Base-by-base conservation (phyloP, 2,113 vertebrate genomes). In the Psephotus haematonotus region DNA sequence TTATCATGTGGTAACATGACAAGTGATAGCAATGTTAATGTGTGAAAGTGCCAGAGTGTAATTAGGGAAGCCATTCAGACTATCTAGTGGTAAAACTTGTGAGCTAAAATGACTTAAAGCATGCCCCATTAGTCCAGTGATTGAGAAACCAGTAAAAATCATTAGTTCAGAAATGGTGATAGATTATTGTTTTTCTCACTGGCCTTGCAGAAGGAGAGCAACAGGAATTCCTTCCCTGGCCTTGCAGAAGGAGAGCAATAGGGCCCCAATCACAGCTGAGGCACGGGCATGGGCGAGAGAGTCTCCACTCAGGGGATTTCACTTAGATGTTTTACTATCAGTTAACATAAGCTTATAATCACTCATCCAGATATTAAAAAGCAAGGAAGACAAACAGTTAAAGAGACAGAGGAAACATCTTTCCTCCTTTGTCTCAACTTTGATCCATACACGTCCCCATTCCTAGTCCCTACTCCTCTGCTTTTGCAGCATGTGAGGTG, bases 31-130 rank as follows among this genome's bases (percentile, higher is more conserved):
- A 10, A 60, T 44, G 33, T 68, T 88, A 76, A 62, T 86, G 35
- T 82, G 47, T 69, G 71, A 92, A 72, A 67, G 24, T 80, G 67
- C 68, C 49, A 57, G 69, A 82, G 76, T 47, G 18, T 69, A 82
- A 69, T 94, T 80, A 93, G 78, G 29, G 57, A 93, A 93, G 35
- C 52, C 29, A 44, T 93, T 91, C 74, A 93, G 49, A 68, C 55
- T 75, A 35, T 41, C 74, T 79, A 68, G 39, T 2, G 7, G 60
- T 87, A 60, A 55, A 94, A 62, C 27, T 76, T 3, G 63, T 90
- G 44, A 85, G 50, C 33, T 62, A 84, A 55, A 93, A 82, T 71
- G 1, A 79, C 43, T 76, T 64, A 65, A 82, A 65, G 14, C 44
- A 52, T 69, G 79, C n/a, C 24, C 17, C 82, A 72, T 72, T 94